Evolutionary conservation across 2,113 vertebrate genomes (phyloP).

Genomic region (Sceloporus tristichus): DNA sequence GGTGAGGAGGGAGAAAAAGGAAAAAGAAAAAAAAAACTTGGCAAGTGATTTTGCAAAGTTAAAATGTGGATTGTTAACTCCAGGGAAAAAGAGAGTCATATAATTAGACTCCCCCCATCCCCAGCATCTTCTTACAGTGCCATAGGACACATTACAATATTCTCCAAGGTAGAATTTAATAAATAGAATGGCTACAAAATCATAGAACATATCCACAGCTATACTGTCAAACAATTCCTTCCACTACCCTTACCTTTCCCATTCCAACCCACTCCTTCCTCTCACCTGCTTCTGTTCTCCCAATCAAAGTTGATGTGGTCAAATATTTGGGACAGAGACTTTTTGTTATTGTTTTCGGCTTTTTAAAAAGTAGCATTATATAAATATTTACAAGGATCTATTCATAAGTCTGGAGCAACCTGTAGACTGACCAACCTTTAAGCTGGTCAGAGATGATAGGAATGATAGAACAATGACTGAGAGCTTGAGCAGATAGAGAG

Average conservation of each 20-base stretch:
- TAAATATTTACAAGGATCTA: too few relatives aligned
- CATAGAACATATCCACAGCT: background rate
- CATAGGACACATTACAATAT: background rate
- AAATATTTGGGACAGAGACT: too few relatives aligned
- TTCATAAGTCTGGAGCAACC: too few relatives aligned
- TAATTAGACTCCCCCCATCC: background rate
- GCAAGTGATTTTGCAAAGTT: conserved; percentile 1
- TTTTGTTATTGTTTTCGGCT: too few relatives aligned
- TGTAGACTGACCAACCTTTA: too few relatives aligned
- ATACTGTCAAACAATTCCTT: background rate
- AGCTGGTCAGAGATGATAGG: too few relatives aligned
- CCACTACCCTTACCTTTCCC: background rate
- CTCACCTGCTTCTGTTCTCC: background rate
- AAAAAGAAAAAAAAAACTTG: background rate
- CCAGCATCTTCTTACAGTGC: too few relatives aligned
- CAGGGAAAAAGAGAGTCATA: background rate
- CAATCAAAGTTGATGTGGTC: too few relatives aligned
- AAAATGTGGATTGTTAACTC: background rate
- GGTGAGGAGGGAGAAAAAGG: too few relatives aligned
- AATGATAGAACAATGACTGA: too few relatives aligned
- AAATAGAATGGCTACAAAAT: background rate
- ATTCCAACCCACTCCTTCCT: background rate
- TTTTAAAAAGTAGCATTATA: too few relatives aligned
- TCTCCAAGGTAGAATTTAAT: background rate
- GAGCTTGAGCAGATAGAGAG: too few relatives aligned